A percentile compares a stretch with the other conserved stretches of the same genome.
These are phyloP conservation scores for Nemopilema nomurai DNA, from an alignment of 30 jellyfish, hydroid and myxozoan species.

Conservation along the genomic window DNA sequence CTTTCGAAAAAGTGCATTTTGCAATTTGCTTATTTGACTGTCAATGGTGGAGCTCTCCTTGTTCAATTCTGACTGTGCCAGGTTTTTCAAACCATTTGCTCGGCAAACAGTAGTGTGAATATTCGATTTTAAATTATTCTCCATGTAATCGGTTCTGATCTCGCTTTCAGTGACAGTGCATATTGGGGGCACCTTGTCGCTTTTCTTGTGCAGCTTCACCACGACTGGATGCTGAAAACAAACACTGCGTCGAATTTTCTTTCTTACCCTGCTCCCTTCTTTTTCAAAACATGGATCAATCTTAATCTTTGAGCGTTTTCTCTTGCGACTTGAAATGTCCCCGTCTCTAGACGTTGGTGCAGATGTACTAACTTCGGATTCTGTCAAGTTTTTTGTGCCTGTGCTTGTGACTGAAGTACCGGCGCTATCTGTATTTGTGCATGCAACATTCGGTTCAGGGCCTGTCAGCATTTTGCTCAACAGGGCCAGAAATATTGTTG, in stretches of 20 bases:
- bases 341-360: too few species aligned
- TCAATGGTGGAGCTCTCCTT: neutral
- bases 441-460: too few species aligned
- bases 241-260: neutral
- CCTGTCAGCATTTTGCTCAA: too few species aligned
- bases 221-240: neutral
- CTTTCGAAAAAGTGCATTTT: neutral
- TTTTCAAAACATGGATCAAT: neutral
- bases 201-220: neutral
- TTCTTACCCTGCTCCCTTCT: neutral
- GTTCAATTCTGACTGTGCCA: too few species aligned
- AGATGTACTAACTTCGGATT: too few species aligned
- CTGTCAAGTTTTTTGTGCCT: too few species aligned
- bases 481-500: too few species aligned
- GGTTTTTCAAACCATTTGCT: neutral
- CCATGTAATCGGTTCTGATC: neutral
- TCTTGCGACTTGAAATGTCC: neutral
- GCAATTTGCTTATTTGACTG: neutral
- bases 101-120: neutral
- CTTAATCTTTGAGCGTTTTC: neutral
- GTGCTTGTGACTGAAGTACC: too few species aligned
- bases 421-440: too few species aligned
- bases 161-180: neutral
- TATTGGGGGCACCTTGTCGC: neutral
- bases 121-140: neutral